Conservation (phyloP, 2,113 vertebrate genomes). For the Pelecanus crispus region DNA sequence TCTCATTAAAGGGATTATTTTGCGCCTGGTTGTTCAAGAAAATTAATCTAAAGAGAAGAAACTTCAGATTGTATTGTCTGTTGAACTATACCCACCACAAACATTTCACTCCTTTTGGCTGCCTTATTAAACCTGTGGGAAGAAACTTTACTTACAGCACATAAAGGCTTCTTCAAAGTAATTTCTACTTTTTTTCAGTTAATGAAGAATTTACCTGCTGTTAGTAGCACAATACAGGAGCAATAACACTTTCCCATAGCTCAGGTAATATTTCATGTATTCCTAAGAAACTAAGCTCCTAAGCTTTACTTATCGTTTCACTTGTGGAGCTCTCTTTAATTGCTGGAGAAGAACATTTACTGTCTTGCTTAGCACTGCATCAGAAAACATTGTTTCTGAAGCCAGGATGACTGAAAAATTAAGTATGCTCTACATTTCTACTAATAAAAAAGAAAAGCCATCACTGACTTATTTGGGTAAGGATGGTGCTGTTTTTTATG, state of each 20-base stretch:
- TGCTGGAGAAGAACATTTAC: background rate
- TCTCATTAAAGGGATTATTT: slow-evolving; percentile 46
- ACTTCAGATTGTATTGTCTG: background rate
- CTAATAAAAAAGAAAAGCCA: background rate
- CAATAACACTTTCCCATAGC: background rate
- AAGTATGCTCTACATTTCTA: background rate
- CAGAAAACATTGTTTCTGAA: background rate
- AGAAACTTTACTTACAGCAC: background rate
- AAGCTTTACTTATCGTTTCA: background rate
- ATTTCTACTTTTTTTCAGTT: background rate
- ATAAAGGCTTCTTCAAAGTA: slow-evolving; percentile 4
- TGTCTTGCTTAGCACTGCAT: background rate
- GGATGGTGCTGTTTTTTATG: background rate
- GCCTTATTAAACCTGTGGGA: slow-evolving; percentile 35
- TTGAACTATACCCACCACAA: slow-evolving; percentile 16
- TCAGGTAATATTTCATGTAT: background rate
- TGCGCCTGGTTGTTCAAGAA: background rate
- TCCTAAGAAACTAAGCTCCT: slow-evolving; percentile 3
- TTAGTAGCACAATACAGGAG: background rate
- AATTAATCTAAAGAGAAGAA: slow-evolving; percentile 44
- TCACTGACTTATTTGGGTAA: background rate
- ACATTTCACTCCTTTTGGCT: slow-evolving; percentile 15
- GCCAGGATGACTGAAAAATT: background rate
- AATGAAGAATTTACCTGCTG: slow-evolving; percentile 3
- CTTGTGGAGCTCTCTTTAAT: background rate